Percentiles rank a stretch among this genome's conserved stretches.
These are phyloP conservation scores for Argentina silus DNA, from an alignment of 2,797 vertebrate species.

Conservation along the genomic window DNA sequence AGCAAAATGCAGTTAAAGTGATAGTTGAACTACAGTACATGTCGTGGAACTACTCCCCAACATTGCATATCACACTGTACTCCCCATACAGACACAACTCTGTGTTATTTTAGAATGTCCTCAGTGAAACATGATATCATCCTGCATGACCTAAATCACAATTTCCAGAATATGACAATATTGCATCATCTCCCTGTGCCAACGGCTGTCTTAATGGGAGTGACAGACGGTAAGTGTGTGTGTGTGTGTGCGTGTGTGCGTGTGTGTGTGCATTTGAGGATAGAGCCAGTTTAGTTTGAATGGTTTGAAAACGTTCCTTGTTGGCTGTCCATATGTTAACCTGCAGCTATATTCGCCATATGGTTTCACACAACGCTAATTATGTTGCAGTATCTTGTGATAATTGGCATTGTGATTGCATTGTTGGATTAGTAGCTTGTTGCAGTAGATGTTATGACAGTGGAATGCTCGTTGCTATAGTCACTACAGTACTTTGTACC, in stretches of 20 bases:
- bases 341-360: background rate
- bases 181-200: conserved; percentile 66
- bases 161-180: conserved; percentile 68
- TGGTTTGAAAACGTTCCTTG: background rate
- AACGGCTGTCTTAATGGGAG: conserved; percentile 59
- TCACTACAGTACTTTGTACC: too few species aligned
- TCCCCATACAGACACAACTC: too few species aligned
- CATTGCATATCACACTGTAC: too few species aligned
- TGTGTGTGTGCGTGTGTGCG: conserved; percentile 11
- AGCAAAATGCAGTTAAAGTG: too few species aligned
- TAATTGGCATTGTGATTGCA: too few species aligned
- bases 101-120: conserved; percentile 28
- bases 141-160: conserved; percentile 53
- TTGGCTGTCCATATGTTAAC: background rate
- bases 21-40: too few species aligned
- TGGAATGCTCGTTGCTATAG: too few species aligned
- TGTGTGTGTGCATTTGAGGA: conserved; percentile 1
- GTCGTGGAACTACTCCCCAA: too few species aligned
- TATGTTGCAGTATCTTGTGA: too few species aligned
- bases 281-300: background rate
- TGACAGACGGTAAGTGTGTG: conserved; percentile 56
- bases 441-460: too few species aligned
- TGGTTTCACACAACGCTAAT: too few species aligned
- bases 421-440: too few species aligned
- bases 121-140: conserved; percentile 40